Evolutionary conservation across 2,888 invertebrate genomes (phyloP), one percentile per base, ranked within the genome.

Genomic region (Loripinus fragilis): DNA sequence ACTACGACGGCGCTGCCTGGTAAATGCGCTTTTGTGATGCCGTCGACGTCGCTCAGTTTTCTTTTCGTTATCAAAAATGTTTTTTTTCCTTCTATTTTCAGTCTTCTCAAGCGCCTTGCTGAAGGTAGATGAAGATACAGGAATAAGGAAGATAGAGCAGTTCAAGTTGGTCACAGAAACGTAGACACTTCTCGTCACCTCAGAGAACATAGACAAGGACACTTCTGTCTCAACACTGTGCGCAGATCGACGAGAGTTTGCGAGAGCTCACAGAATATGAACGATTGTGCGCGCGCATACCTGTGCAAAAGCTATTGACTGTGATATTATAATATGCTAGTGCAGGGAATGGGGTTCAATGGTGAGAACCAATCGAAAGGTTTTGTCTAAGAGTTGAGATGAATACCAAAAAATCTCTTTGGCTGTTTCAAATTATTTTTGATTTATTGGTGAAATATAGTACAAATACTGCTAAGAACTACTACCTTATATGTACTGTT

Each of bases 151-250:
- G 30, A 60, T 60, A 7, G 60, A 60, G 33, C 23, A 60, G 60
- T 60, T 60, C 60, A 30, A 23, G 23, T 17, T 60, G 2, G 60
- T 60, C 10, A 60, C 60, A 2, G 60, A 60, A 60, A 60, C 60
- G 33, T 60, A 33, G 33, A 33, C 30, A 17, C 33, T 33, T 28
- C 8, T 23, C 28, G n/a, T 52, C 12, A 8, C 15, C 5, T 28
- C 25, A 52, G 33, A 17, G 8, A 3, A 20, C 20, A 20, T 17
- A 17, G 33, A 8, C 30, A 33, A 20, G 33, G 60, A 60, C 60
- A 52, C n/a, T 60, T n/a, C 33, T 60, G 60, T 60, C 60, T 60
- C 60, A 25, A 52, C 28, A 20, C 17, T 20, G 33, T 20, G 33
- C 60, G 60, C 7, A 33, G 33, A 60, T 55, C 55, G 28, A 25